Evolutionary conservation across 35 echinoderm and acorn worm species (phyloP), one percentile per base, ranked within the genome.

Genomic region (Anneissia japonica): DNA sequence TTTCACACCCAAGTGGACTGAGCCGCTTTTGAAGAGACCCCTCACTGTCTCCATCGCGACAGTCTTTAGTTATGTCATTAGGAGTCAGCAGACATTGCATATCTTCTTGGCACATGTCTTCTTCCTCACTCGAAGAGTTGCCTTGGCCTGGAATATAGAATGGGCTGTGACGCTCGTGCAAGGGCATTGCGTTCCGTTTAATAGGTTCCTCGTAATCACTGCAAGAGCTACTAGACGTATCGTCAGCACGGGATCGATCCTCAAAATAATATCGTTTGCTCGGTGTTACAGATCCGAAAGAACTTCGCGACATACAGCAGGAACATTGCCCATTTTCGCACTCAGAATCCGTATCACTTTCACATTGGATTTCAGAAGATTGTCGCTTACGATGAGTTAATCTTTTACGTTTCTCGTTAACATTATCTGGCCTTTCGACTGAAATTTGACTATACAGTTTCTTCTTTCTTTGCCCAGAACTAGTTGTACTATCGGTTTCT

Each of bases 1-100:
- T 93, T 74, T 93, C 91, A 26, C 91, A 83, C 4, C 91, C 91
- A 21, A 93, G 55, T 39, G 91, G 91, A 75, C 91, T 93, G 82
- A 93, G 88, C 21, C 91, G 45, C 23, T 80, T 84, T 39, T 93
- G 86, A 35, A 75, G 82, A 40, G 88, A 83, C 4, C 75, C 76
- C 19, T 88, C 88, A 72, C 84, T 80, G 23, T 87, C 91, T 46
- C 79, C 82, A 56, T 88, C 87, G 34, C 86, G 83, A 87, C 84
- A 80, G 39, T 80, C 80, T 41, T 87, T 82, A 35, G 19, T 23
- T 26, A 64, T 23, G 19, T 23, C 51, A 64, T 64, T 9, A 12
- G 51, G 51, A 19, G 51, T 64, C 26, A 64, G 26, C 2, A 64
- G 21, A 64, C 81, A 74, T 74, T 37, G 33, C 29, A 79, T 77